Evolutionary conservation across 2,113 vertebrate species (phyloP).

Genomic region (Gavia stellata): DNA sequence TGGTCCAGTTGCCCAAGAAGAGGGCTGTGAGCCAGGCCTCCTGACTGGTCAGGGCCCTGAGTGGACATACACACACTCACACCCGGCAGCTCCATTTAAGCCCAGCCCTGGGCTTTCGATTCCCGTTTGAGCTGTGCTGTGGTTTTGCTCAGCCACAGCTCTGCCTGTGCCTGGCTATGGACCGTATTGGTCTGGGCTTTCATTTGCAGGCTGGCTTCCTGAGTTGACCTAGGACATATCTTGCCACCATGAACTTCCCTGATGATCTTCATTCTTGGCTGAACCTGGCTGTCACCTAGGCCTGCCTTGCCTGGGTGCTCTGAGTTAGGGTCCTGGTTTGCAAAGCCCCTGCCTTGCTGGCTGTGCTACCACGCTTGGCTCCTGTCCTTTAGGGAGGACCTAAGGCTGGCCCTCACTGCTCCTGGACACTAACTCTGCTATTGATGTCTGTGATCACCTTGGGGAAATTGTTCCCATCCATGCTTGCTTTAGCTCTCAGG

Average conservation of each 20-base stretch:
- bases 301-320: neutral
- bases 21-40: neutral
- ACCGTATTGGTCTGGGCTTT: neutral
- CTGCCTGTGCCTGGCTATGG: too few species aligned
- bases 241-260: neutral
- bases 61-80: neutral
- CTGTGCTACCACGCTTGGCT: neutral
- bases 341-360: neutral
- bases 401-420: neutral
- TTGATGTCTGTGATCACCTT: neutral
- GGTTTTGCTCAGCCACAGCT: neutral
- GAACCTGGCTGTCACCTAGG: neutral
- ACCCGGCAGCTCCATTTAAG: neutral
- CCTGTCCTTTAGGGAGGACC: neutral
- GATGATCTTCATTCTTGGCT: neutral
- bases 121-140: neutral
- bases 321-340: neutral
- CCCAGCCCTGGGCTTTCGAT: neutral
- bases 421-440: neutral
- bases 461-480: neutral
- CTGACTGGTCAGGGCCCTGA: neutral
- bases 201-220: neutral
- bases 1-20: neutral
- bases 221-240: neutral
- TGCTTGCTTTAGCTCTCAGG: neutral